Evolutionary conservation across 1,140 invertebrate genomes (phyloP), one percentile per base, ranked within the genome.

Genomic region (Drosophila simulans): DNA sequence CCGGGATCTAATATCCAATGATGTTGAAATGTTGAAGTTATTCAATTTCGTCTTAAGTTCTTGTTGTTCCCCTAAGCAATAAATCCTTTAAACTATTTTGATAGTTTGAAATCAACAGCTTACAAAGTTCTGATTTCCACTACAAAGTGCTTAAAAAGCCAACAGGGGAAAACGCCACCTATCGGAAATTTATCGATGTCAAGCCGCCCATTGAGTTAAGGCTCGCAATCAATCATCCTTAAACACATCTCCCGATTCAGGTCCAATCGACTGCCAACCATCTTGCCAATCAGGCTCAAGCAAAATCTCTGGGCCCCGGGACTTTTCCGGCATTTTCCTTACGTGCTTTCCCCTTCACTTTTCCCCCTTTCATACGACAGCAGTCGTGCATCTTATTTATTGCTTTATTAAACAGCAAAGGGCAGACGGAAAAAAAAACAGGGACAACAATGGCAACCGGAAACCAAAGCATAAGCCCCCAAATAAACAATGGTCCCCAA

Each of bases 381-480:
- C 63, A 55, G 37, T 70, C 51, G 48, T 51, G 71, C 53, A 76
- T 76, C 73, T 60, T 77, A 77, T 60, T 69, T 77, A 77, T 77
- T 58, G 73, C 73, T 77, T 77, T 77, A 77, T 77, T 70, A 77
- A 77, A 62, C 56, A 40, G 57, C 42, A 52, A 27, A 5, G 37
- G 27, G 1, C 31, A 35, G 49, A 3, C 0, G 17, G 22, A 15
- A 58, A 46, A 1, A 37, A n/a, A 40, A 48, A 27, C 11, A 34
- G n/a, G 17, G 13, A 48, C 48, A 49, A 55, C 60, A 59, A 52
- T 72, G 69, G 55, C 66, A 48, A 42, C 39, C 53, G 69, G 52
- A 75, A 74, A 53, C 60, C 42, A 59, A 60, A 25, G 49, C 70
- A 66, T 76, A 75, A 76, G 52, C 31, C 60, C 43, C 63, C 40